Percentiles rank a stretch among this genome's conserved stretches.
Evolutionary conservation across 2,888 invertebrate species (phyloP).

Genomic region (Cactoblastis cactorum): DNA sequence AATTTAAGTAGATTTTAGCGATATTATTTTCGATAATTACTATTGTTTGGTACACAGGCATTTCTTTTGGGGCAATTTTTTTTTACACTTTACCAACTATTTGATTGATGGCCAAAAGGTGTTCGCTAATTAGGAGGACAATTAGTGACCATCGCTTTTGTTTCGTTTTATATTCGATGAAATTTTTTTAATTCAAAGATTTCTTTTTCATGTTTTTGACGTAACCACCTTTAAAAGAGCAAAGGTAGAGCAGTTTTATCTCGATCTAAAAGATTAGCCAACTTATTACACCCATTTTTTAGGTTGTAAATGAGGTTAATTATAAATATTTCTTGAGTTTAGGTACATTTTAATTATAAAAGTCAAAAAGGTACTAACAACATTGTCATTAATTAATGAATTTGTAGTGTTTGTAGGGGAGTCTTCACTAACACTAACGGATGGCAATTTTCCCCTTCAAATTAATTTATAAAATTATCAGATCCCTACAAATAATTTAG

Average conservation of each 20-base stretch:
- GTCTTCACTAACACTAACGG: too few relatives aligned
- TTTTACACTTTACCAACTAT: conserved; percentile 37
- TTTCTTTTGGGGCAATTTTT: conserved; percentile 36
- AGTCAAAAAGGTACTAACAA: too few relatives aligned
- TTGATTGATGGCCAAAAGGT: conserved; percentile 57
- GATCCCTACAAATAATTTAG: too few relatives aligned
- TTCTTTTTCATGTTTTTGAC: neutral
- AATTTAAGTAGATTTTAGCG: neutral
- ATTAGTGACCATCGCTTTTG: conserved; percentile 39
- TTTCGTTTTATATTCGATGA: conserved; percentile 25
- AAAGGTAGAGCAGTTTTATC: neutral
- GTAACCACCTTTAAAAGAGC: neutral
- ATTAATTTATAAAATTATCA: too few relatives aligned
- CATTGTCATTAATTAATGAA: too few relatives aligned
- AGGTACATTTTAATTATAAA: too few relatives aligned
- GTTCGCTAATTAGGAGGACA: conserved; percentile 52
- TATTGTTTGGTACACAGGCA: conserved; percentile 26
- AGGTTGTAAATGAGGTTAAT: too few relatives aligned
- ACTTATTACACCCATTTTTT: too few relatives aligned
- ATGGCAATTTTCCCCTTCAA: too few relatives aligned
- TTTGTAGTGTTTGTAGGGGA: too few relatives aligned
- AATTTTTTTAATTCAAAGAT: conserved; percentile 10
- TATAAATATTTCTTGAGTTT: too few relatives aligned
- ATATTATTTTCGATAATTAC: conserved; percentile 28
- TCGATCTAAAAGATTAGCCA: too few relatives aligned